phyloP scores from a whole-genome alignment of 2,113 vertebrate species.

The Mixornis gularis region DNA sequence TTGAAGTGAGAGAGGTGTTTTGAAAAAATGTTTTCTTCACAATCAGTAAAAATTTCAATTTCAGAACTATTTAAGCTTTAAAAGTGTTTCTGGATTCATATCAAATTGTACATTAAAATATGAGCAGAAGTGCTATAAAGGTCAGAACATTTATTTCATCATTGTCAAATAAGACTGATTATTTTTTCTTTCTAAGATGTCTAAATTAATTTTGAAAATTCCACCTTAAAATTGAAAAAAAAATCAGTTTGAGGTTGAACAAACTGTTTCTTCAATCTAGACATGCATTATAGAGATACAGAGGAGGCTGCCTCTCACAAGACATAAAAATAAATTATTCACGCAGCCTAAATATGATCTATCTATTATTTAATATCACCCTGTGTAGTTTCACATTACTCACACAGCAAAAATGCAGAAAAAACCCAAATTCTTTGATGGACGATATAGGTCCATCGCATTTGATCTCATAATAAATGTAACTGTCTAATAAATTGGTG shows the following conservation, averaged over 20 bases:
- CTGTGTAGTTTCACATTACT: not conserved
- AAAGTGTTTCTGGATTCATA: not conserved
- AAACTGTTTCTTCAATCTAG: conserved; percentile 9
- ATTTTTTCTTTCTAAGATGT: not conserved
- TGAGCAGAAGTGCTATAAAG: not conserved
- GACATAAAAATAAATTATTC: conserved; percentile 48
- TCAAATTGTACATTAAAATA: not conserved
- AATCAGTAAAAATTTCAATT: not conserved
- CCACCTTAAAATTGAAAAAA: not conserved
- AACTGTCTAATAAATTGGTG: not conserved
- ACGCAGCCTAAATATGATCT: not conserved
- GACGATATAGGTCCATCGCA: not conserved
- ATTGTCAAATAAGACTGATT: not conserved
- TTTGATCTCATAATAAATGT: not conserved
- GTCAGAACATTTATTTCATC: not conserved
- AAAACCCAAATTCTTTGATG: not conserved
- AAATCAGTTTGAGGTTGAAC: not conserved
- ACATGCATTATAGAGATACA: not conserved
- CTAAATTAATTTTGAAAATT: not conserved
- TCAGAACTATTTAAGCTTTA: not conserved
- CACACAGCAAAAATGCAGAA: not conserved
- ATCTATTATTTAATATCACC: conserved; percentile 37
- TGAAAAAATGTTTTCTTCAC: not conserved
- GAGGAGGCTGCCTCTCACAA: not conserved
- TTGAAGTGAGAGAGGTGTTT: not conserved